Percentiles rank a stretch among this genome's conserved stretches.
These are phyloP conservation scores for Rhyacichthys aspro DNA, from an alignment of 2,797 vertebrate genomes.

Conservation along the genomic window DNA sequence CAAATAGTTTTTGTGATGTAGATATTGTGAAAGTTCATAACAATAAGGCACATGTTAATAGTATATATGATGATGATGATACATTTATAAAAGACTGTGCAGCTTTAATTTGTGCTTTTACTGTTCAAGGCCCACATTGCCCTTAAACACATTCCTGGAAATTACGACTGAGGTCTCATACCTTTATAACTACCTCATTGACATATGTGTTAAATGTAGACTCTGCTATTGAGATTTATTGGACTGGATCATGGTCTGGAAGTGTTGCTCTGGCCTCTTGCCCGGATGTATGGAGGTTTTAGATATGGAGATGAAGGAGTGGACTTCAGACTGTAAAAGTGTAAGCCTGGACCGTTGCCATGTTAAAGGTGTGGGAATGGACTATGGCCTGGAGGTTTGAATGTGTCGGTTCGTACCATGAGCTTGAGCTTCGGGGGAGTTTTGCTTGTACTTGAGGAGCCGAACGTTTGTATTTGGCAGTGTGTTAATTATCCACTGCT, in stretches of 20 bases:
- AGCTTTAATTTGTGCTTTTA: too few species aligned
- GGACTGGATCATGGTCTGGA: neutral
- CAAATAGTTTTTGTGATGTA: too few species aligned
- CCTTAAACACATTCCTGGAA: too few species aligned
- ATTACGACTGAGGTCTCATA: neutral
- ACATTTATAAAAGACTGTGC: too few species aligned
- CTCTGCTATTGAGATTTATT: neutral
- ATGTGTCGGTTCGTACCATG: constrained; percentile 10
- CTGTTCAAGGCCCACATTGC: too few species aligned
- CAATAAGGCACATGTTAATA: too few species aligned
- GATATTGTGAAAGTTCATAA: too few species aligned
- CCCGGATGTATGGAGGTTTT: neutral
- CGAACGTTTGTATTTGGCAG: neutral
- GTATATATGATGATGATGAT: too few species aligned
- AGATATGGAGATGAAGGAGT: neutral
- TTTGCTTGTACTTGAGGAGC: constrained; percentile 25
- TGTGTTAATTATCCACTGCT: constrained; percentile 46
- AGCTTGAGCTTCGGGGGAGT: neutral
- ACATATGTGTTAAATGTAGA: too few species aligned
- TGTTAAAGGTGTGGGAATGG: neutral
- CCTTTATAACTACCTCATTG: neutral
- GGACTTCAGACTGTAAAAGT: neutral
- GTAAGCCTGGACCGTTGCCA: neutral
- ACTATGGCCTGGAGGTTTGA: neutral
- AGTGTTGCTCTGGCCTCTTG: neutral